Evolutionary conservation across 2,113 vertebrate species (phyloP).

Genomic region (Mus pahari): DNA sequence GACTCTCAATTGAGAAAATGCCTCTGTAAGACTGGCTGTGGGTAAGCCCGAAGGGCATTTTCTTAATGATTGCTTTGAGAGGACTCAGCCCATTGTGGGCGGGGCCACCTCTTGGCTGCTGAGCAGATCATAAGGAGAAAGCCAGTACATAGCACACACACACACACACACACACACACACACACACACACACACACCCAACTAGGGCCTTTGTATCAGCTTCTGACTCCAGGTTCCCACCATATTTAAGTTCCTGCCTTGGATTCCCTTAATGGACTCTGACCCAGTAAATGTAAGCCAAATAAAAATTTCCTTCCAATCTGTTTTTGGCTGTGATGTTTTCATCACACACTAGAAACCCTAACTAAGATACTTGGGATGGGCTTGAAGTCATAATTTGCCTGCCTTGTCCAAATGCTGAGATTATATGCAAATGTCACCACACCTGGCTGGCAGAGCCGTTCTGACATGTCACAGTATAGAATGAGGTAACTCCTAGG

Average conservation of each 20-base stretch:
- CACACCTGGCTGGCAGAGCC: background rate
- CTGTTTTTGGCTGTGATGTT: background rate
- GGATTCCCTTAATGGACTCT: background rate
- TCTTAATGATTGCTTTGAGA: background rate
- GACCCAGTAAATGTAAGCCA: background rate
- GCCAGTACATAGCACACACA: background rate
- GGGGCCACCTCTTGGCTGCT: background rate
- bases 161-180: too few relatives aligned
- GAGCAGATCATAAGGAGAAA: background rate
- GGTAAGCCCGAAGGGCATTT: background rate
- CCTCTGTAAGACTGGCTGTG: background rate
- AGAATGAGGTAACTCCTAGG: background rate
- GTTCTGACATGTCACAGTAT: background rate
- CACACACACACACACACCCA: too few relatives aligned
- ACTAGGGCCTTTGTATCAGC: background rate
- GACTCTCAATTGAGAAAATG: background rate
- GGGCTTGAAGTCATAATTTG: background rate
- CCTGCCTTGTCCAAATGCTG: background rate
- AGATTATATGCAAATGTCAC: background rate
- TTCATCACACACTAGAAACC: background rate
- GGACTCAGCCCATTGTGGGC: background rate
- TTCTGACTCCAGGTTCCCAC: background rate
- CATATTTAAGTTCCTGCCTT: background rate
- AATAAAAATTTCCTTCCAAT: background rate
- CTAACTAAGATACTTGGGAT: background rate